Conservation (phyloP, 2,888 invertebrate species). For the Eristalinus aeneus region DNA sequence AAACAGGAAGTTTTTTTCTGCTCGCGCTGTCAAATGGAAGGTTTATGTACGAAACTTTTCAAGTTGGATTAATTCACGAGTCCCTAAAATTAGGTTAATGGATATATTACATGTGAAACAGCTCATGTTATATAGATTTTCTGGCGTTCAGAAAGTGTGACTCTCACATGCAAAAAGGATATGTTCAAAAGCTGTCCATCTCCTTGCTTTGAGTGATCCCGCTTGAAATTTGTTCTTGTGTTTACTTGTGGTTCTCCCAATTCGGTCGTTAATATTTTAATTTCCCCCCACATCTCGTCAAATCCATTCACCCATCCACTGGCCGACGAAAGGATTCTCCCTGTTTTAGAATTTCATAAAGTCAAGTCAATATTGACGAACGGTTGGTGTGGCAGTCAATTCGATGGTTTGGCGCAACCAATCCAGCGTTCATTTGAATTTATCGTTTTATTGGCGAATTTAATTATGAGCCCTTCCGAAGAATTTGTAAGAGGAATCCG, state of each 20-base stretch:
- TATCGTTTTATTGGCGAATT: slow-evolving; percentile 32
- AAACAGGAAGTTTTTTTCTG: too few species aligned
- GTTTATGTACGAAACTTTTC: neutral
- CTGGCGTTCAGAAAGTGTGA: too few species aligned
- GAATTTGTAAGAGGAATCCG: slow-evolving; percentile 1
- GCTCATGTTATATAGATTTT: too few species aligned
- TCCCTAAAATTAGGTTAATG: too few species aligned
- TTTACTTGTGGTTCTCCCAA: neutral
- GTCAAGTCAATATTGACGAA: slow-evolving; percentile 37
- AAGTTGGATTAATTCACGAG: too few species aligned
- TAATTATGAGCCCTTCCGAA: slow-evolving; percentile 31
- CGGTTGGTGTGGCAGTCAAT: slow-evolving; percentile 9
- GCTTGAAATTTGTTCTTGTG: neutral
- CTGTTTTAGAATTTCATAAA: slow-evolving; percentile 35
- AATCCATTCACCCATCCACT: neutral
- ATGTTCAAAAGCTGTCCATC: neutral
- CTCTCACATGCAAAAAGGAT: too few species aligned
- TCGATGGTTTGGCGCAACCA: neutral
- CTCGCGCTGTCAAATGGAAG: neutral
- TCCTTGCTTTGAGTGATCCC: neutral
- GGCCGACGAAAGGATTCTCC: neutral
- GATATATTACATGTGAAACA: too few species aligned
- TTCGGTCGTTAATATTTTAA: slow-evolving; percentile 34
- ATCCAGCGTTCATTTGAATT: slow-evolving; percentile 4
- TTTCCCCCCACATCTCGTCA: neutral